Base-by-base conservation (phyloP, 2,888 invertebrate genomes). In the Amphipoea oculea region DNA sequence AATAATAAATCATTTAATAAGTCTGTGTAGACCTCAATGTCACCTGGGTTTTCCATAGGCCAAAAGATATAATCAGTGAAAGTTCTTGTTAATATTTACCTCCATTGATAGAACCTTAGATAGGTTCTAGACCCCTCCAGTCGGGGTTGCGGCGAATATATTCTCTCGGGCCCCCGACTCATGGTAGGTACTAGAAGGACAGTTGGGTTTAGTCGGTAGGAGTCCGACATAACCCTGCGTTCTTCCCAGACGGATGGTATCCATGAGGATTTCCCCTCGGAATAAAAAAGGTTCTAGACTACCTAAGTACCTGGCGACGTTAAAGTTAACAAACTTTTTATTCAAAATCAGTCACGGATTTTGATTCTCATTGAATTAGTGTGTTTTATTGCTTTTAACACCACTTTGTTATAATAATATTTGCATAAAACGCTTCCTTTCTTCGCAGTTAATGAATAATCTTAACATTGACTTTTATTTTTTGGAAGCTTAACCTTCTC, bases 381-480 rank as follows among this genome's bases (percentile, higher is more conserved):
- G 57, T 74, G n/a, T 63, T 82, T 74, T 42, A 82, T 71, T 63
- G 20, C 11, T 29, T 65, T 51, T 11, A 20, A 42, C 0, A 72
- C 1, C 14, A 51, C 4, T 54, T 66, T 29, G 5, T 62, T 23
- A 36, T 7, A 48, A 9, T 14, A 12, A 48, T 57, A 14, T 78
- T 82, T 70, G 66, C 57, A 51, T 77, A 69, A 78, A 78, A 67
- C 14, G n/a, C 48, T 79, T 79, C 82, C 67, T 74, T 54, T 54
- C 57, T 68, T 51, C 0, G 54, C 70, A 14, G 7, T 40, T 48
- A 45, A 17, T 36, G 2, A 4, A 70, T 7, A 40, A 60, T 40
- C 40, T 23, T 66, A 45, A 62, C 65, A 81, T 77, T 82, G 40
- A 73, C 51, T 69, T 81, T 51, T 68, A 12, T 14, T 9, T 63